Evolutionary conservation across 1,140 invertebrate species (phyloP).

Genomic region (Chrysoperla carnea): DNA sequence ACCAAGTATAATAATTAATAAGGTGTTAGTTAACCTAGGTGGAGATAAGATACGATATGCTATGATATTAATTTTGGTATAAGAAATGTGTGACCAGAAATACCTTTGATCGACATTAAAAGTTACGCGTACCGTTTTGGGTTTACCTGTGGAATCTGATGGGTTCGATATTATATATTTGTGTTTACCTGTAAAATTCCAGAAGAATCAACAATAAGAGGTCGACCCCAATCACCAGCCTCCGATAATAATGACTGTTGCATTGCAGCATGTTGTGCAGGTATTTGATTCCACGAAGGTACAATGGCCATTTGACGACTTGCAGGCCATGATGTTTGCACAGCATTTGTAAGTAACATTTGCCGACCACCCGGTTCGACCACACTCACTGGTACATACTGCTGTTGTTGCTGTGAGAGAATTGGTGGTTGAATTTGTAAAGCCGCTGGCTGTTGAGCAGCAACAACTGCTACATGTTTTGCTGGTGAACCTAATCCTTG

Average conservation of each 20-base stretch:
- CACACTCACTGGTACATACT: slow-evolving; percentile 82
- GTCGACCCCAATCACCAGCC: slow-evolving; percentile 54
- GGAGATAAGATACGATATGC: too few species aligned
- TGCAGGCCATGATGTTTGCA: slow-evolving; percentile 62
- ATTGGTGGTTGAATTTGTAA: slow-evolving; percentile 50
- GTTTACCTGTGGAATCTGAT: too few species aligned
- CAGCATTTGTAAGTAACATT: slow-evolving; percentile 56
- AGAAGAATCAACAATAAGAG: slow-evolving; percentile 62
- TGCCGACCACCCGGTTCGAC: slow-evolving; percentile 53
- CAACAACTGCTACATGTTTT: slow-evolving; percentile 79
- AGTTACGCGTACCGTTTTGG: too few species aligned
- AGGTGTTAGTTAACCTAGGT: too few species aligned
- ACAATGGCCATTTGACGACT: slow-evolving; percentile 67
- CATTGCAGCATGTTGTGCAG: slow-evolving; percentile 50
- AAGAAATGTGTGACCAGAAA: too few species aligned
- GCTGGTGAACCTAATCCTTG: slow-evolving; percentile 69
- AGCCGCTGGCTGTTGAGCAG: slow-evolving; percentile 39
- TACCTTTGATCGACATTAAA: too few species aligned
- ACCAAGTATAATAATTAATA: too few species aligned
- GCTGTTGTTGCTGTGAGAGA: slow-evolving; percentile 53
- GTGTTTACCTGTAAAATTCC: slow-evolving; percentile 25
- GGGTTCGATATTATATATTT: too few species aligned
- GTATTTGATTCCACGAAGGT: slow-evolving; percentile 72
- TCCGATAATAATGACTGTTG: slow-evolving; percentile 52
- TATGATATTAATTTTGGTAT: too few species aligned